phyloP scores from a whole-genome alignment of 1,140 invertebrate genomes.

The Hycleus cichorii region DNA sequence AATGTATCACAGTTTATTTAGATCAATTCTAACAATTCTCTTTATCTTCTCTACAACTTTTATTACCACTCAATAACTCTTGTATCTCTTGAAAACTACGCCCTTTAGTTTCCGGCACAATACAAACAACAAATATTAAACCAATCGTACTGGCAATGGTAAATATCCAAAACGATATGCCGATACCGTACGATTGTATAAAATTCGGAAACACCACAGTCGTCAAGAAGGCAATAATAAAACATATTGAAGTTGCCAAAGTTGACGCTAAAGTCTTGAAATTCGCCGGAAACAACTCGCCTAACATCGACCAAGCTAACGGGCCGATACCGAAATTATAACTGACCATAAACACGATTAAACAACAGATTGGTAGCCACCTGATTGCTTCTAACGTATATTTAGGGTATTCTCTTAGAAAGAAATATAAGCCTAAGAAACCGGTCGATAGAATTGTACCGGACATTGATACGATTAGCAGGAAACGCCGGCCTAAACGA shows the following conservation, averaged over 20 bases:
- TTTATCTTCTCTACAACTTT: too few relatives aligned
- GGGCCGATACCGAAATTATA: constrained; percentile 46
- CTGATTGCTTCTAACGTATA: background rate
- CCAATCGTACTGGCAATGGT: constrained; percentile 52
- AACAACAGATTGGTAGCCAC: constrained; percentile 4
- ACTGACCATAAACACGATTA: constrained; percentile 3
- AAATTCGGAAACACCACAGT: constrained; percentile 3
- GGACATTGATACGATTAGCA: background rate
- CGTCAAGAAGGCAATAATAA: background rate
- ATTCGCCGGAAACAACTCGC: constrained; percentile 58
- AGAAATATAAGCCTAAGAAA: constrained; percentile 1
- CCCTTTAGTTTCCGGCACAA: constrained; percentile 69
- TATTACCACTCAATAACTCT: background rate
- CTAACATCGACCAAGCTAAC: constrained; percentile 68
- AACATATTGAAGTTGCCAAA: background rate
- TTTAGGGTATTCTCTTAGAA: background rate
- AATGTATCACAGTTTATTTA: too few relatives aligned
- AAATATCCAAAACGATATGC: background rate
- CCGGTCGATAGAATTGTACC: background rate
- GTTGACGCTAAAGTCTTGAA: constrained; percentile 1
- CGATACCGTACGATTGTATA: background rate
- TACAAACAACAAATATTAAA: constrained; percentile 49
- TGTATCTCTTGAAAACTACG: constrained; percentile 66
- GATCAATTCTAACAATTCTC: too few relatives aligned
- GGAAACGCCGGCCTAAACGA: background rate